Evolutionary conservation across 2,888 invertebrate species (phyloP).

Genomic region (Acanthosepion pharaonis): DNA sequence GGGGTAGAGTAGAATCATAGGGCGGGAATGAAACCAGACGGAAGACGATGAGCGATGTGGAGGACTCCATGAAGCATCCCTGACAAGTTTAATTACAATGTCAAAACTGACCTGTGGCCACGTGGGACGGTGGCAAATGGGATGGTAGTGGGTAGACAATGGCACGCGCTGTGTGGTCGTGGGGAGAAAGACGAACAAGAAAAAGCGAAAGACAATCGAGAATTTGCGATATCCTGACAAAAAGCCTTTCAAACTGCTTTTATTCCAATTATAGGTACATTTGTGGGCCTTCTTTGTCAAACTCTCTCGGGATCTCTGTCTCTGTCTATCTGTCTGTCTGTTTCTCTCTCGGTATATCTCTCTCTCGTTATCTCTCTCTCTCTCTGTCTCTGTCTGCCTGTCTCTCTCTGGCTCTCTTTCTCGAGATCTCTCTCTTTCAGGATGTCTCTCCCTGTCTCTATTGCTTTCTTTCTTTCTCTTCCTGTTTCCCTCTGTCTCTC

Average conservation of each 20-base stretch:
- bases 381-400: too few species aligned
- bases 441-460: too few species aligned
- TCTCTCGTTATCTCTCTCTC: too few species aligned
- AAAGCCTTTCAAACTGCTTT: background rate
- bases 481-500: too few species aligned
- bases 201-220: background rate
- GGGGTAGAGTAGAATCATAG: background rate
- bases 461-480: too few species aligned
- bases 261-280: background rate
- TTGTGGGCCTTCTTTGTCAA: too few species aligned
- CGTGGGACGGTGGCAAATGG: conserved; percentile 15
- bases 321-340: too few species aligned
- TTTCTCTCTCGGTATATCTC: too few species aligned
- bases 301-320: too few species aligned
- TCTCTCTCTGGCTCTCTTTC: too few species aligned
- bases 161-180: background rate
- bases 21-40: background rate
- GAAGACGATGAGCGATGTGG: conserved; percentile 24
- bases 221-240: background rate
- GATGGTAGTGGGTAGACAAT: background rate
- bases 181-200: background rate
- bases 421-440: too few species aligned
- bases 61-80: background rate
- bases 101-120: conserved; percentile 15
- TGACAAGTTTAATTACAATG: conserved; percentile 33